Conservation (phyloP, 1,140 invertebrate species). For the Aphidius ervi region DNA sequence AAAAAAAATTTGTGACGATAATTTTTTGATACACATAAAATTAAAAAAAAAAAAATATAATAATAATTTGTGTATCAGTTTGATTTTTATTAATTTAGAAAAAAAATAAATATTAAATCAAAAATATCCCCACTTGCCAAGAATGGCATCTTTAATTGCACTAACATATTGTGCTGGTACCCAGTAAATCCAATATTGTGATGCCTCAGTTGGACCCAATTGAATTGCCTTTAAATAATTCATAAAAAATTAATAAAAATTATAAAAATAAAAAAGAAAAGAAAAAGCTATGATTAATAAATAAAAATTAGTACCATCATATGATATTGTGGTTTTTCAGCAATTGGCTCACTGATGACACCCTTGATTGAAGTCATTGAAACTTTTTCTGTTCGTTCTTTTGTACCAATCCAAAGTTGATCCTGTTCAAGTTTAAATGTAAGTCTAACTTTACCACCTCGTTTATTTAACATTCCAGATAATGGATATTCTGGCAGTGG, state of each 20-base stretch:
- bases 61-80: no score
- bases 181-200: conserved; percentile 92
- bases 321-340: conserved; percentile 89
- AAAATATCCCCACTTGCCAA: conserved; percentile 85
- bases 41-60: conserved; percentile 54
- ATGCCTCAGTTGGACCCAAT: conserved; percentile 83
- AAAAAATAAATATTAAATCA: conserved; percentile 45
- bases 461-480: conserved; percentile 88
- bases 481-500: conserved; percentile 77
- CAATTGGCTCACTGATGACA: conserved; percentile 79
- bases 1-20: conserved; percentile 30
- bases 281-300: conserved; percentile 13
- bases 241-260: conserved; percentile 14
- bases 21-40: conserved; percentile 31
- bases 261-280: conserved; percentile 14
- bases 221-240: conserved; percentile 67
- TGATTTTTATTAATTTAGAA: conserved; percentile 21
- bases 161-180: conserved; percentile 89
- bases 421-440: conserved; percentile 91
- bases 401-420: conserved; percentile 91
- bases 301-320: conserved; percentile 68
- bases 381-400: conserved; percentile 90
- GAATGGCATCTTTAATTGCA: conserved; percentile 86
- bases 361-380: conserved; percentile 87
- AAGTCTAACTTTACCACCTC: conserved; percentile 86